These are phyloP conservation scores for Psittacula echo DNA, from an alignment of 2,797 vertebrate species.

Conservation along the genomic window DNA sequence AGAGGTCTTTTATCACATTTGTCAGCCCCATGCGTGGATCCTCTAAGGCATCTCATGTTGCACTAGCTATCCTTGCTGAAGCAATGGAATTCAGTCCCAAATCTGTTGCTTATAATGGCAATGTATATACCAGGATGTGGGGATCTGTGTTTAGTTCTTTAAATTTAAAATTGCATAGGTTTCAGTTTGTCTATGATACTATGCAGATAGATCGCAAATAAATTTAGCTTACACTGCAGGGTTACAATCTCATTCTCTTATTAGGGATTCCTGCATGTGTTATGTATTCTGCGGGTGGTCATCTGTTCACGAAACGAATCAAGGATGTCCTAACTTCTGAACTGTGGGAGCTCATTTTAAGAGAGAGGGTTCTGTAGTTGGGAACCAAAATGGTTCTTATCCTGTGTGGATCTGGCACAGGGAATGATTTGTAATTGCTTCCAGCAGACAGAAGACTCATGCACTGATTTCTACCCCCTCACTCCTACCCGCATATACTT, in stretches of 20 bases:
- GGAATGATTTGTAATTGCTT: neutral
- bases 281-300: neutral
- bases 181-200: neutral
- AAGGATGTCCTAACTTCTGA: neutral
- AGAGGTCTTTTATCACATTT: neutral
- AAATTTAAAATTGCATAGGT: neutral
- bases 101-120: neutral
- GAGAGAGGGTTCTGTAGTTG: neutral
- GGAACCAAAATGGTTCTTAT: neutral
- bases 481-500: neutral
- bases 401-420: neutral
- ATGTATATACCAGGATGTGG: neutral
- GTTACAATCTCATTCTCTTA: neutral
- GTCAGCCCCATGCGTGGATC: fast-evolving
- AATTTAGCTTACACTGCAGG: neutral
- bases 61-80: neutral
- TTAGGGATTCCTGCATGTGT: neutral
- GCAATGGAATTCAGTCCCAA: neutral
- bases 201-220: neutral
- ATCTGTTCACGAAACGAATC: neutral
- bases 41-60: neutral
- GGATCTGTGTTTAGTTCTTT: neutral
- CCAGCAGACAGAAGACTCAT: neutral
- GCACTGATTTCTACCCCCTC: constrained; percentile 16
- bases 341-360: neutral